Base-by-base conservation (phyloP, 2,113 vertebrate genomes). In the Gambusia affinis region DNA sequence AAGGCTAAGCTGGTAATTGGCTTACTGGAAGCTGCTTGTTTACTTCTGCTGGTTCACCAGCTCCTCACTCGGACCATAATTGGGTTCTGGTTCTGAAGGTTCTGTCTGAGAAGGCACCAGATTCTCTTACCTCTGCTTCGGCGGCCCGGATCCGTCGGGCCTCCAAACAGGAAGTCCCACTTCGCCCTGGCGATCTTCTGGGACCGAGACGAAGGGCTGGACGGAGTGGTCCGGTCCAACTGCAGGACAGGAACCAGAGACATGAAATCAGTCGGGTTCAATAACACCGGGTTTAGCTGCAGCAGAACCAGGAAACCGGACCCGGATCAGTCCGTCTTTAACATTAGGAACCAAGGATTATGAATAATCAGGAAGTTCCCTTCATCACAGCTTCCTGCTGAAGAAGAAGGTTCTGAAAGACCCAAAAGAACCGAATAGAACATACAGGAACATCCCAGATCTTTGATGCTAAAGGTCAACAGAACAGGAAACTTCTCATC, bases 151-250 rank as follows among this genome's bases (percentile, higher is more conserved):
- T 92, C 86, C 0, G 68, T 68, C 27, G 60, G 79, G 4, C 93
- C 93, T 69, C 98, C 98, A 27, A 97, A 99, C 91, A 99, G 95
- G 89, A 99, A 99, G 77, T 99, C 97, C 97, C 97, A 99, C 91
- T 99, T 99, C 83, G 97, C 97, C 79, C 88, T 95, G 63, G 97
- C 97, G 0, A 97, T 96, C 83, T 94, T 96, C 92, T 97, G 97
- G 12, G 96, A 97, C 12, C 96, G 96, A 24, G 94, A 91, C 0
- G 96, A 95, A 29, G 91, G 91, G 78, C 94, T 93, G 2, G 86
- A 75, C 0, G 91, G 87, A 31, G 91, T 93, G 0, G 80, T 87
- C 31, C 85, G 22, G 33, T 92, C 93, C 29, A 83, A 93, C 97
- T 95, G 87, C 27, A 77, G 62, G 33, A 86, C 57, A n/a, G 8